A percentile compares a stretch with the other conserved stretches of the same genome.
These are phyloP conservation scores for Syngnathus acus DNA, from an alignment of 2,797 vertebrate genomes.

Conservation along the genomic window DNA sequence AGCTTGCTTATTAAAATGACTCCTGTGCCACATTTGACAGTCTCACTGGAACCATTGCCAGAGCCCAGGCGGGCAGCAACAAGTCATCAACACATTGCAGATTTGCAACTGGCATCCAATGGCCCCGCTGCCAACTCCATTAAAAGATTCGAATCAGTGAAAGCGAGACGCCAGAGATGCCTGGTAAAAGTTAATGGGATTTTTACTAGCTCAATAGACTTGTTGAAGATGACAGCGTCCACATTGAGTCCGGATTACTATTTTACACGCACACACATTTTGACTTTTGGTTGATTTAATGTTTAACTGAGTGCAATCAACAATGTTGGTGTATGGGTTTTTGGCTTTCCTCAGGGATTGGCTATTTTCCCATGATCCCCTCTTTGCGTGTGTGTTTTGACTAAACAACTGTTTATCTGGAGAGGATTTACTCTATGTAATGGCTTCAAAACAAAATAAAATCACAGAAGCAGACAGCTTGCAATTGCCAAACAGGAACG, in stretches of 20 bases:
- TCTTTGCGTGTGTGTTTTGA: slow-evolving; percentile 7
- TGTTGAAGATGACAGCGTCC: slow-evolving; percentile 39
- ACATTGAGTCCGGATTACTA: slow-evolving; percentile 43
- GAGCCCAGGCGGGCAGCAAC: slow-evolving; percentile 30
- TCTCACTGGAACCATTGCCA: slow-evolving; percentile 16
- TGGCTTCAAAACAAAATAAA: neutral
- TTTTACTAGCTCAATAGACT: slow-evolving; percentile 50
- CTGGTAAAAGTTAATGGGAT: slow-evolving; percentile 51
- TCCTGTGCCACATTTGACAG: slow-evolving; percentile 16
- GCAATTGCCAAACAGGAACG: neutral
- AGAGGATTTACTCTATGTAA: neutral
- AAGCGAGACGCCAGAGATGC: slow-evolving; percentile 45
- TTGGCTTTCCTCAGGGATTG: slow-evolving; percentile 11
- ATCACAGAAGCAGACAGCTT: neutral
- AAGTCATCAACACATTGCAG: slow-evolving; percentile 33
- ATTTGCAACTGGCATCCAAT: slow-evolving; percentile 16
- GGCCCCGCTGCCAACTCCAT: slow-evolving; percentile 43
- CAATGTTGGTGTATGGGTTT: slow-evolving; percentile 16
- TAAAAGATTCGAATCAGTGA: slow-evolving; percentile 58
- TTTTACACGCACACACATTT: slow-evolving; percentile 32
- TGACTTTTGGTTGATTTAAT: slow-evolving; percentile 46
- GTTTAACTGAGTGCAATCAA: slow-evolving; percentile 43
- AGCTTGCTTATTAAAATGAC: slow-evolving; percentile 3
- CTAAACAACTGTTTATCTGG: slow-evolving; percentile 10
- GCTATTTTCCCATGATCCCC: slow-evolving; percentile 2